A percentile compares a stretch with the other conserved stretches of the same genome.
phyloP scores from a whole-genome alignment of 2,888 invertebrate species.

The Endomychus coccineus region DNA sequence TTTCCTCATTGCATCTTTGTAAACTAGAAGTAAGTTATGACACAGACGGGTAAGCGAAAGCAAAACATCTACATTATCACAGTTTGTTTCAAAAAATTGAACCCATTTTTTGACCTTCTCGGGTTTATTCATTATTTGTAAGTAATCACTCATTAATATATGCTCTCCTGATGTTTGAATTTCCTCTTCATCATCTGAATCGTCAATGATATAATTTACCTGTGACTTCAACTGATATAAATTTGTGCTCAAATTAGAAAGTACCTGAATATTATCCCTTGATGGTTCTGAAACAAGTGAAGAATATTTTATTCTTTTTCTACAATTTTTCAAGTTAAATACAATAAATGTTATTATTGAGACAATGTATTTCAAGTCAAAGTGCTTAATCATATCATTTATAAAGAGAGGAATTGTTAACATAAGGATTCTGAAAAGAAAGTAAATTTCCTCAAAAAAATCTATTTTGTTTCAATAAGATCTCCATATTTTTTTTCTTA shows the following conservation, averaged over 20 bases:
- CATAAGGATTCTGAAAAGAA: too few relatives aligned
- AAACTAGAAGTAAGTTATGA: constrained; percentile 74
- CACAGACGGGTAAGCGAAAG: constrained; percentile 53
- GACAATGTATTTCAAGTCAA: not conserved
- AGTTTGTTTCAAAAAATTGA: constrained; percentile 43
- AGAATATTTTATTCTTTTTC: too few relatives aligned
- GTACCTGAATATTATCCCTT: constrained; percentile 50
- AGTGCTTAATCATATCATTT: not conserved
- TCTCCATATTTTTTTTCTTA: too few relatives aligned
- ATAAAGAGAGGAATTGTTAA: too few relatives aligned
- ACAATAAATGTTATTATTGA: too few relatives aligned
- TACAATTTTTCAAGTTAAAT: too few relatives aligned
- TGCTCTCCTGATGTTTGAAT: constrained; percentile 43
- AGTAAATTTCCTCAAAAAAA: too few relatives aligned
- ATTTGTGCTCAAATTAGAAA: constrained; percentile 46
- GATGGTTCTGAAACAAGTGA: constrained; percentile 47
- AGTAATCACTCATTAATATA: constrained; percentile 36
- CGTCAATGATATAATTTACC: constrained; percentile 38
- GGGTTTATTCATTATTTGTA: constrained; percentile 37
- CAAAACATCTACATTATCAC: constrained; percentile 35
- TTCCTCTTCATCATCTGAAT: constrained; percentile 52
- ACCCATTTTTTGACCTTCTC: constrained; percentile 46
- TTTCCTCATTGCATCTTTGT: constrained; percentile 75
- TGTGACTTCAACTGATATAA: constrained; percentile 37
- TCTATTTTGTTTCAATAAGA: too few relatives aligned